A percentile compares a stretch with the other conserved stretches of the same genome.
Evolutionary conservation across 2,888 invertebrate species (phyloP).

Genomic region (Cephus runcator): DNA sequence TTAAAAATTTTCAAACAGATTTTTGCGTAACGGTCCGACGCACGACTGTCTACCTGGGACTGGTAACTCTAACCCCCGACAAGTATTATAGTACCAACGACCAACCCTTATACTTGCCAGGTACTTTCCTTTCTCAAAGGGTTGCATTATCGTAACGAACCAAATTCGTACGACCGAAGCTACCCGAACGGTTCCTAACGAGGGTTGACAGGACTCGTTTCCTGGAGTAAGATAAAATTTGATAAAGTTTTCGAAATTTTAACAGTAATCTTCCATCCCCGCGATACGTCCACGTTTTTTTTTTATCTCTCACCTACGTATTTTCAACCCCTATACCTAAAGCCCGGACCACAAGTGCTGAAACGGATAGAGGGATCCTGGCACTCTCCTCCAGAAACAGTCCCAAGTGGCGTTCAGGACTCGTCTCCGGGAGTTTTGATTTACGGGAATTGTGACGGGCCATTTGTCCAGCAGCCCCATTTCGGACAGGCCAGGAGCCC

Average conservation of each 20-base stretch:
- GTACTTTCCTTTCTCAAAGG: slow-evolving; percentile 40
- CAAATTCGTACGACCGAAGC: slow-evolving; percentile 26
- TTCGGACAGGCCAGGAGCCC: slow-evolving; percentile 45
- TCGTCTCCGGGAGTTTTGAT: slow-evolving; percentile 48
- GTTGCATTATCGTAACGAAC: slow-evolving; percentile 44
- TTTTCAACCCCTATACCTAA: neutral
- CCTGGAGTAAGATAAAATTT: slow-evolving; percentile 4
- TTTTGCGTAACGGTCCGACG: slow-evolving; percentile 58
- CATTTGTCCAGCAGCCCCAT: slow-evolving; percentile 59
- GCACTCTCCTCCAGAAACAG: neutral
- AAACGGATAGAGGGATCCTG: neutral
- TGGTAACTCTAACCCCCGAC: slow-evolving; percentile 44
- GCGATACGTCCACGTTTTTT: neutral
- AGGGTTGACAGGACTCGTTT: slow-evolving; percentile 20
- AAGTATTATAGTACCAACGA: neutral
- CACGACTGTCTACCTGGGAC: slow-evolving; percentile 44
- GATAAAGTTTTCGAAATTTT: neutral
- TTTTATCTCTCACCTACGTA: neutral
- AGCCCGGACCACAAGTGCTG: neutral
- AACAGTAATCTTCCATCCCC: neutral
- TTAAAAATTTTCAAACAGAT: slow-evolving; percentile 59
- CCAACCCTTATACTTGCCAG: slow-evolving; percentile 3
- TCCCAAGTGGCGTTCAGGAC: neutral
- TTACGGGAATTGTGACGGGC: slow-evolving; percentile 64
- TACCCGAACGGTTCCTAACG: slow-evolving; percentile 39